A percentile compares a stretch with the other conserved stretches of the same genome.
Conservation (phyloP, 1,140 invertebrate genomes). For the Phymastichus coffea region DNA sequence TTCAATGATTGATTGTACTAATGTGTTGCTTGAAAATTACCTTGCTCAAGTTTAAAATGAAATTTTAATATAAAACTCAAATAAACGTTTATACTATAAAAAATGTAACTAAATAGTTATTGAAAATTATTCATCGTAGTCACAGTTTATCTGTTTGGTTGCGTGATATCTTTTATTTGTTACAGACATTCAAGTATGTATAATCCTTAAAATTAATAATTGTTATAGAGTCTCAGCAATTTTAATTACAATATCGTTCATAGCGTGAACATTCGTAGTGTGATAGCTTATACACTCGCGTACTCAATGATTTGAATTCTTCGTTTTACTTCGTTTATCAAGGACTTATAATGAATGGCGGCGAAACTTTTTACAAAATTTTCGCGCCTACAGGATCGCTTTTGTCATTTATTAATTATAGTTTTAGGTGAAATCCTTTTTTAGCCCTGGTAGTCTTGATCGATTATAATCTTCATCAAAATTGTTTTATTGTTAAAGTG, state of each 20-base stretch:
- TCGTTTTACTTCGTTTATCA: slow-evolving; percentile 30
- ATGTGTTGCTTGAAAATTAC: too few species aligned
- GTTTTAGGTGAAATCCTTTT: slow-evolving; percentile 14
- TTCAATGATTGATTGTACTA: too few species aligned
- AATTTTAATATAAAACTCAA: too few species aligned
- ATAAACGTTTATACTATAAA: too few species aligned
- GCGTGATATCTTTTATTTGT: slow-evolving; percentile 55
- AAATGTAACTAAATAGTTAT: too few species aligned
- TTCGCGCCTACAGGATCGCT: slow-evolving; percentile 41
- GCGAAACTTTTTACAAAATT: slow-evolving; percentile 44
- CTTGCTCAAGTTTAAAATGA: too few species aligned
- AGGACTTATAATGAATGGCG: slow-evolving; percentile 42
- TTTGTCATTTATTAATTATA: slow-evolving; percentile 26
- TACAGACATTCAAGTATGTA: slow-evolving; percentile 56
- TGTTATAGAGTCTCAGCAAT: slow-evolving; percentile 52
- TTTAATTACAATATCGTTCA: slow-evolving; percentile 36
- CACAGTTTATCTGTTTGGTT: slow-evolving; percentile 38
- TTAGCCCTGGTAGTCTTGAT: slow-evolving; percentile 9
- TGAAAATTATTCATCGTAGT: slow-evolving; percentile 33
- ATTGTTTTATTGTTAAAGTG: too few species aligned
- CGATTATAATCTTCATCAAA: too few species aligned
- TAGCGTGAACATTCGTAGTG: slow-evolving; percentile 6
- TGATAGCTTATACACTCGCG: slow-evolving; percentile 10
- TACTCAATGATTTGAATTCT: slow-evolving; percentile 12
- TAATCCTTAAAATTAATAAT: slow-evolving; percentile 51